Evolutionary conservation across 2,888 invertebrate genomes (phyloP).

Genomic region (Phyllotreta striolata): DNA sequence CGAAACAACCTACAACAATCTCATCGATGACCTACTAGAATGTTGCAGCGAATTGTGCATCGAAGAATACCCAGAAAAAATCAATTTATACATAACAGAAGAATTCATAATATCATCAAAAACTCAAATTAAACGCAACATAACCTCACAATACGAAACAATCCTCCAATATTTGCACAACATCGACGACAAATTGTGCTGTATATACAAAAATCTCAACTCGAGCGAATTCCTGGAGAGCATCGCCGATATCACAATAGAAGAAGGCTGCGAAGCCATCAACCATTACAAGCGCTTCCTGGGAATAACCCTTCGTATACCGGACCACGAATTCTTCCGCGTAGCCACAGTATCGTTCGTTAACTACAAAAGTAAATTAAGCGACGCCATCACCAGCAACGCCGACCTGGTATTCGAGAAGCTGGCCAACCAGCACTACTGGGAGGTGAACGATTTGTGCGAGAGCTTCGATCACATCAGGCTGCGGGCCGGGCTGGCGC

Average conservation of each 20-base stretch:
- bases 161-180: constrained; percentile 64
- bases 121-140: constrained; percentile 62
- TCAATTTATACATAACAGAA: constrained; percentile 49
- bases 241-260: constrained; percentile 64
- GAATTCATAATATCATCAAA: constrained; percentile 63
- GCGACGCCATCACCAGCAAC: constrained; percentile 65
- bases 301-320: constrained; percentile 67
- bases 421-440: constrained; percentile 70
- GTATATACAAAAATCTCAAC: constrained; percentile 60
- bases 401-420: constrained; percentile 69
- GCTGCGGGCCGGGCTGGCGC: constrained; percentile 72
- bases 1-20: constrained; percentile 61
- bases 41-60: constrained; percentile 42
- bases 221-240: constrained; percentile 37
- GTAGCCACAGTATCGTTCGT: constrained; percentile 69
- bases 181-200: constrained; percentile 65
- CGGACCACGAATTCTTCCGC: constrained; percentile 72
- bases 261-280: constrained; percentile 68
- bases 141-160: constrained; percentile 66
- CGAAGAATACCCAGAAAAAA: constrained; percentile 41
- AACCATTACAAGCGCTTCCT: constrained; percentile 65
- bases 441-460: constrained; percentile 73
- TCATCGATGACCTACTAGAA: constrained; percentile 44
- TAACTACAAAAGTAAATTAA: constrained; percentile 68
- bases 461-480: constrained; percentile 75